Evolutionary conservation across 2,797 vertebrate genomes (phyloP), one percentile per base, ranked within the genome.

Genomic region (Mus spretus): DNA sequence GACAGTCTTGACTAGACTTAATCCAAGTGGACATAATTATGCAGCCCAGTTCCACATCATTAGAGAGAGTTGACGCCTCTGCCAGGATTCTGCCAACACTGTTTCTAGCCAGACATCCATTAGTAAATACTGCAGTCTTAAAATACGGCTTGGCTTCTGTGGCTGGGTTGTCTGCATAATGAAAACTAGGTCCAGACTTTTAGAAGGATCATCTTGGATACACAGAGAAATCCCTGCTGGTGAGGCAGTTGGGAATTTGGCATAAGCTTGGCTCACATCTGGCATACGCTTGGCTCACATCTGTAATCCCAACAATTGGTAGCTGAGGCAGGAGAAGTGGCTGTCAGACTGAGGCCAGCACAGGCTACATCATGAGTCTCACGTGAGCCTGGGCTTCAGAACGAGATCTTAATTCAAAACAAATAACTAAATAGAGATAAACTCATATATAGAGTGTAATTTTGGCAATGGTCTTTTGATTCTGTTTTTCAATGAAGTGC

Each of bases 51-150:
- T 94, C 53, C 57, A 86, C 84, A 97, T 93, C 91, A 94, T 97
- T 94, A 97, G 82, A 92, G 95, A 95, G 91, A 97, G 89, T 95
- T 84, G 93, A 83, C 63, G 22, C 65, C 91, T 96, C 74, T 1
- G 72, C 95, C 92, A 96, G 90, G 93, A 96, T 94, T 95, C 93
- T 97, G 96, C 96, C 96, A 97, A 88, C 94, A 61, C 81, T 92
- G 50, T 81, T 97, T 97, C 94, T 57, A 96, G 93, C 95, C 92
- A 97, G 94, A 92, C 70, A 89, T 81, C 95, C 92, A 96, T 96
- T 97, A 96, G 93, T 96, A 97, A 97, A 97, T 86, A 94, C 0
- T 50, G 85, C 22, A 83, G 88, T 97, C 91, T 96, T 96, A 96
- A 94, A 97, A 95, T 86, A 95, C 59, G 57, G 78, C 78, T 94